A percentile compares a stretch with the other conserved stretches of the same genome.
These are phyloP conservation scores for Erynnis tages DNA, from an alignment of 2,888 invertebrate genomes.

Conservation along the genomic window DNA sequence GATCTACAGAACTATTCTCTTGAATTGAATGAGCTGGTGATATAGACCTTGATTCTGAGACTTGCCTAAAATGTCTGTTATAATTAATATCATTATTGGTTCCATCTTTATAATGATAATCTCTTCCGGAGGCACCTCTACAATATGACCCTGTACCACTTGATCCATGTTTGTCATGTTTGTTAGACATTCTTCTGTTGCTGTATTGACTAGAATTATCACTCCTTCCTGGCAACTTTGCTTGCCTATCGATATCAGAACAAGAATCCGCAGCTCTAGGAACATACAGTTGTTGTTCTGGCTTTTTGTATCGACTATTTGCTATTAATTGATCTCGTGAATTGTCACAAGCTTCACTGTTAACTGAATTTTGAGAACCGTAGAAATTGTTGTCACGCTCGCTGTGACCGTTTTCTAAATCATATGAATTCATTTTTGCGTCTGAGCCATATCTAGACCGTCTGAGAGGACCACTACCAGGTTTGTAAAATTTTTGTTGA, in stretches of 20 bases:
- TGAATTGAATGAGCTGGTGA: conserved; percentile 64
- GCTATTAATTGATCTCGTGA: conserved; percentile 48
- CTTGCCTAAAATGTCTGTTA: conserved; percentile 75
- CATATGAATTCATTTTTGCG: conserved; percentile 76
- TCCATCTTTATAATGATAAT: conserved; percentile 56
- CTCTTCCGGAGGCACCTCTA: conserved; percentile 57
- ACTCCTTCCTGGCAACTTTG: conserved; percentile 53
- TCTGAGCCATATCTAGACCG: conserved; percentile 84
- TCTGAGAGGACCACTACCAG: conserved; percentile 88
- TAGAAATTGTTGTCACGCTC: conserved; percentile 57
- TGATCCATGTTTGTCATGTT: conserved; percentile 56
- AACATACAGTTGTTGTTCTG: conserved; percentile 72
- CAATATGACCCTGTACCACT: conserved; percentile 55
- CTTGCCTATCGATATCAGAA: conserved; percentile 59
- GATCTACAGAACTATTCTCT: conserved; percentile 68
- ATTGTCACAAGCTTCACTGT: conserved; percentile 52
- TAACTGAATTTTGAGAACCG: conserved; percentile 67
- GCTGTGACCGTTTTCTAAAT: conserved; percentile 55
- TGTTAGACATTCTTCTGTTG: conserved; percentile 61
- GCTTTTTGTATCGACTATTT: conserved; percentile 63
- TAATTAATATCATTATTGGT: conserved; percentile 64
- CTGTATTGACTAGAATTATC: conserved; percentile 71
- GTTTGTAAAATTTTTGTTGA: conserved; percentile 86
- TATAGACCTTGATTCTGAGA: conserved; percentile 84
- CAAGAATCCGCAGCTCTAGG: conserved; percentile 60